A percentile compares a stretch with the other conserved stretches of the same genome.
Evolutionary conservation across 2,797 vertebrate genomes (phyloP).

Genomic region (Notolepis coatsorum): DNA sequence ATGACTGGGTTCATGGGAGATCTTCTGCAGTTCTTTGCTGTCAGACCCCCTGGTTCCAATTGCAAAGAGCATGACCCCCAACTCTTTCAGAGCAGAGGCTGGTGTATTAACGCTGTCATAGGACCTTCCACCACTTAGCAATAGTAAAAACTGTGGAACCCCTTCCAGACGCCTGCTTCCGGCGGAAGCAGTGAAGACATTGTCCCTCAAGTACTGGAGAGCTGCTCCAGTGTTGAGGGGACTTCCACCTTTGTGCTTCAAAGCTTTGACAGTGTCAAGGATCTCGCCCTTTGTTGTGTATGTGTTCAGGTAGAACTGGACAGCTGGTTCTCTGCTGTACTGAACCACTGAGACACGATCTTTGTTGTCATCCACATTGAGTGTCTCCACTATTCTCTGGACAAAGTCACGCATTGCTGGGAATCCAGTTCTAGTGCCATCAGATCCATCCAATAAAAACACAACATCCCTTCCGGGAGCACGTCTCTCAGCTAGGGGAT

Average conservation of each 20-base stretch:
- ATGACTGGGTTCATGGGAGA: constrained; percentile 25
- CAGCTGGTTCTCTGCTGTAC: constrained; percentile 82
- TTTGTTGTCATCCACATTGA: constrained; percentile 80
- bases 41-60: constrained; percentile 37
- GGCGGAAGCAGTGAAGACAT: constrained; percentile 31
- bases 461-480: constrained; percentile 84
- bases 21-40: constrained; percentile 31
- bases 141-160: constrained; percentile 82
- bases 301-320: constrained; percentile 84
- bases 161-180: constrained; percentile 81
- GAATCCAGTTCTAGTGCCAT: constrained; percentile 81
- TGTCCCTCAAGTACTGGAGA: constrained; percentile 27
- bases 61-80: constrained; percentile 24
- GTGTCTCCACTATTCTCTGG: constrained; percentile 79
- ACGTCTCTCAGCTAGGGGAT: constrained; percentile 27
- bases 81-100: constrained; percentile 54
- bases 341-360: constrained; percentile 85
- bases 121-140: constrained; percentile 82
- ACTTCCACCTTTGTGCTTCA: constrained; percentile 80
- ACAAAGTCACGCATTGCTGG: constrained; percentile 83
- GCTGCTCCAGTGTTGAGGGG: constrained; percentile 82
- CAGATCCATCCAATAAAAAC: constrained; percentile 88
- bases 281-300: constrained; percentile 75
- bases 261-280: constrained; percentile 58
- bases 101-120: constrained; percentile 80